Evolutionary conservation across 2,888 invertebrate species (phyloP), one percentile per base, ranked within the genome.

Genomic region (Alsophila aescularia): DNA sequence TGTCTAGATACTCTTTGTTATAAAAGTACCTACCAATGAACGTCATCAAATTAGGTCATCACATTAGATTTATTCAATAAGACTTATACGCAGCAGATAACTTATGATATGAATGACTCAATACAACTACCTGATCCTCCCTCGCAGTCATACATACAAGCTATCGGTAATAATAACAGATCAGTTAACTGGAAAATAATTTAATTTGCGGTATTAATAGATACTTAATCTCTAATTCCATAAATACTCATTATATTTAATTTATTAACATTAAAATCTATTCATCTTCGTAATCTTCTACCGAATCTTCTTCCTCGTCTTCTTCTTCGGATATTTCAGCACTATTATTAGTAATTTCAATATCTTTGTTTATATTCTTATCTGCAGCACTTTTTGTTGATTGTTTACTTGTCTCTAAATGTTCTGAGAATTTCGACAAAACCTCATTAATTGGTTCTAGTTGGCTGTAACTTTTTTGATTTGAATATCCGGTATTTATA

Each of bases 401-500:
- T 12, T 49, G 42, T 10, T 24, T 2, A 21, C 31, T 44, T 2
- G 40, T 44, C 29, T 50, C 29, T 2, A 12, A 10, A 24, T 34
- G 7, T 2, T 64, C 51, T 15, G 43, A 21, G 2, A 32, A 41
- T 37, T 48, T 49, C 5, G 31, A 24, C 24, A 44, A 34, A 37
- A 29, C 10, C 27, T 32, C 39, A 10, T 44, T 18, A 9, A 21
- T 21, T 13, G 36, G 14, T 37, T 44, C 55, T 13, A 32, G 54
- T n/a, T 42, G 51, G 27, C 75, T 73, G 50, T 81, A 77, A 56
- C 68, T 70, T 44, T 65, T 75, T 50, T 75, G 75, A 52, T 67
- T 85, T 0, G 79, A 74, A 67, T 81, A 81, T 10, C 78, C 77
- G 10, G 66, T 69, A 35, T 70, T 65, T 41, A 81, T 66, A 72